These are phyloP conservation scores for Netelia melanura DNA, from an alignment of 2,888 invertebrate species.

Conservation along the genomic window DNA sequence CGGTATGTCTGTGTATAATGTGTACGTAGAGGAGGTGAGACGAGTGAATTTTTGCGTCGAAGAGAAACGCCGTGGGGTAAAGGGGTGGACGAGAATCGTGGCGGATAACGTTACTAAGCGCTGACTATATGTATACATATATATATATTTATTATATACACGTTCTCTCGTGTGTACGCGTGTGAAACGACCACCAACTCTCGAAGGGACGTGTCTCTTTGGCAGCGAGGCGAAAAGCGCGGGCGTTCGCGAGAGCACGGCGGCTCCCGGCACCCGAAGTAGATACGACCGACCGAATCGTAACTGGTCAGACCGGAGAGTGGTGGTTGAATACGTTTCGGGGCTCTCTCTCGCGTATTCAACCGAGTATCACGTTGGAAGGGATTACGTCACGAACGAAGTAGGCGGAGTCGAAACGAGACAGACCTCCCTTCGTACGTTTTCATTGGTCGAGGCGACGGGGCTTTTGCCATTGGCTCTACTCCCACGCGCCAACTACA, in stretches of 20 bases:
- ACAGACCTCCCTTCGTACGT: conserved; percentile 64
- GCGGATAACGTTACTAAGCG: background rate
- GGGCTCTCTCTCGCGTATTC: background rate
- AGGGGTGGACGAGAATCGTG: conserved; percentile 38
- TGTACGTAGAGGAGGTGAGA: conserved; percentile 25
- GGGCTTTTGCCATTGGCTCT: conserved; percentile 51
- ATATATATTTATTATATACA: background rate
- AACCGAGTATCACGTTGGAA: background rate
- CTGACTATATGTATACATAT: background rate
- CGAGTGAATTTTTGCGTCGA: conserved; percentile 59
- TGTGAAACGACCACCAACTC: conserved; percentile 3
- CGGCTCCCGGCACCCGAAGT: conserved; percentile 58
- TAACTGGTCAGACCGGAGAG: conserved; percentile 68
- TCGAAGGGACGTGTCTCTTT: conserved; percentile 6
- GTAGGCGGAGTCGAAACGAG: conserved; percentile 67
- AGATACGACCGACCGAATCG: conserved; percentile 72
- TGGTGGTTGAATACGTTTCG: conserved; percentile 36
- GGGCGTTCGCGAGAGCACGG: conserved; percentile 52
- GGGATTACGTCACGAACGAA: conserved; percentile 66
- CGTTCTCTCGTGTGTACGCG: background rate
- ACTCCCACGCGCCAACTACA: conserved; percentile 50
- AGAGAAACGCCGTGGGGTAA: conserved; percentile 18
- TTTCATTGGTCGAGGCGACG: conserved; percentile 31
- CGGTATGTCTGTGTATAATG: background rate
- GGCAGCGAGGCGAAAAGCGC: conserved; percentile 50